phyloP scores from a whole-genome alignment of 2,797 vertebrate species.

The Clangula hyemalis region DNA sequence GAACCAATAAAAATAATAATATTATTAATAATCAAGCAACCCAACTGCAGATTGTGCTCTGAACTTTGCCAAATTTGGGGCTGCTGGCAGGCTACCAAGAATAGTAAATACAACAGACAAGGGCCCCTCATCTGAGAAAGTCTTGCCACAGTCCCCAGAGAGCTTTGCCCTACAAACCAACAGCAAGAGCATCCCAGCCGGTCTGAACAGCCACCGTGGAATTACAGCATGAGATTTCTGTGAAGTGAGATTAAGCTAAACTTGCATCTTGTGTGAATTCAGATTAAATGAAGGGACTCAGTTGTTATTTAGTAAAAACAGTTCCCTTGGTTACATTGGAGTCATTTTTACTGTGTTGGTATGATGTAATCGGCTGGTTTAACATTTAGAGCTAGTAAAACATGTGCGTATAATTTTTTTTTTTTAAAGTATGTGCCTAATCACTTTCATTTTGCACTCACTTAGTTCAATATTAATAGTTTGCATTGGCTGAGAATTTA shows the following conservation, averaged over 20 bases:
- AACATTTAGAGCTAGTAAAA: conserved; percentile 65
- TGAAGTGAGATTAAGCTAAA: conserved; percentile 8
- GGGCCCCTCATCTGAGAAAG: conserved; percentile 60
- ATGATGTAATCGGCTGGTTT: conserved; percentile 72
- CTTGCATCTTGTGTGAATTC: not conserved
- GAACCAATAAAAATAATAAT: conserved; percentile 53
- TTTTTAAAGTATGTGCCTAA: not conserved
- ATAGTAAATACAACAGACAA: conserved; percentile 56
- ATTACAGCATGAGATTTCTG: not conserved
- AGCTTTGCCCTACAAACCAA: not conserved
- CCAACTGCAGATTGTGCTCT: conserved; percentile 4
- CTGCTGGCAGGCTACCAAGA: conserved; percentile 63
- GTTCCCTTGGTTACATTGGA: conserved; percentile 73
- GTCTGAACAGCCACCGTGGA: not conserved
- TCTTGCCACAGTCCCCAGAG: not conserved
- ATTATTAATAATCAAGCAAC: conserved; percentile 38
- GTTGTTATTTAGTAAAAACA: conserved; percentile 73
- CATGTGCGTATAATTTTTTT: not conserved
- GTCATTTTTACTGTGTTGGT: conserved; percentile 54
- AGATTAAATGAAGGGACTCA: conserved; percentile 50
- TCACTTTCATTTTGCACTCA: conserved; percentile 62
- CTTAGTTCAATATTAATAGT: conserved; percentile 49
- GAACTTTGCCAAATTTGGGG: conserved; percentile 62
- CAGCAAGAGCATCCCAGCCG: conserved; percentile 1
- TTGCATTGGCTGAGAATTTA: conserved; percentile 33